Base-by-base conservation (phyloP, 2,113 vertebrate species). In the Coptodon rendalli region DNA sequence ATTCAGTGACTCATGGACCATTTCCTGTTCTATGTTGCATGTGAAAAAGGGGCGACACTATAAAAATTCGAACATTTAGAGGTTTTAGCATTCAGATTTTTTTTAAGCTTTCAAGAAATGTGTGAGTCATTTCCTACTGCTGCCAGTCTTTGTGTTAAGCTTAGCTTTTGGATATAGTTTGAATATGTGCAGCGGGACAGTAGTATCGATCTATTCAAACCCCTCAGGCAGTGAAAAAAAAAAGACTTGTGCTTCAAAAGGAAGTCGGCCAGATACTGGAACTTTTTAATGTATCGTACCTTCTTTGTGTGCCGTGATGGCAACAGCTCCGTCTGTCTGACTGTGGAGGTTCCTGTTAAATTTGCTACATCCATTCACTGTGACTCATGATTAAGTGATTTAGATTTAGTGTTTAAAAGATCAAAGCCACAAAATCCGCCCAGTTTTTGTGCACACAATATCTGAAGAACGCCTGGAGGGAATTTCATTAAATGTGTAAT, bases 321-420 rank as follows among this genome's bases (percentile, higher is more conserved):
- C 66, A 43, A 24, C n/a, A 2, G 3, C 38, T 24, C 12, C 0
- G 0, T 66, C 61, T 38, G 61, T 71, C 38, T 43, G 1, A 24
- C 36, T 24, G 66, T 43, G 38, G 13, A 71, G 24, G n/a, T 43
- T 24, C 5, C 5, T 43, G 19, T 71, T 71, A 71, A 1, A 24
- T 71, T 71, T 24, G 36, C n/a, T 24, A 71, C 66, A 24, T 43
- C 0, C 38, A 71, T 71, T 71, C 36, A 43, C 38, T 43, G 7
- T 71, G 12, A 40, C 0, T 71, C n/a, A 43, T 9, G 7, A 71
- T 43, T 71, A 71, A 71, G 12, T 6, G 1, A 24, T 40, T 71
- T 24, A 71, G 66, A 71, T 43, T 71, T n/a, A 38, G 36, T 40
- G n/a, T 40, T 71, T 71, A 71, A 71, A 43, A 14, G 66, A 40